Evolutionary conservation across 2,113 vertebrate genomes (phyloP), one percentile per base, ranked within the genome.

Genomic region (Chaetodon trifascialis): DNA sequence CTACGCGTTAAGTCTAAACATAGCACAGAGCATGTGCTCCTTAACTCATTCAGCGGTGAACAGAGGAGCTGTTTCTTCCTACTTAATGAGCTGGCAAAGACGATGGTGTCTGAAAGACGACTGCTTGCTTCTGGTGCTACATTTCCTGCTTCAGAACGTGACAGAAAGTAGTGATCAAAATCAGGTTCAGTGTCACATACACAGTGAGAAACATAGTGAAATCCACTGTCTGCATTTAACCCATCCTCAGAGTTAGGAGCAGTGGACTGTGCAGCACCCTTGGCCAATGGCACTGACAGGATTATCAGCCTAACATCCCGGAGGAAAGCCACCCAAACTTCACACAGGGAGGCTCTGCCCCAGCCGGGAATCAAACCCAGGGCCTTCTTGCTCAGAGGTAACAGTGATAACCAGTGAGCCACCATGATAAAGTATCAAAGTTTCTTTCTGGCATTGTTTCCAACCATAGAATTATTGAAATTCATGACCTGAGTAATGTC

Each of bases 51-150:
- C 54, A 49, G 69, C 3, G 25, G 49, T 21, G 56, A 84, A 65
- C 44, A 60, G 38, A 68, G 62, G 76, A 69, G 59, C 51, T 46
- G 60, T 11, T 38, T 54, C n/a, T 76, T 38, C 42, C 52, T 16
- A 54, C 64, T 73, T 86, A 86, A 85, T 77, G 65, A 75, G 59
- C 42, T 80, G 66, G 60, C 54, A 63, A 76, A 75, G 70, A 79
- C 55, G 40, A 51, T 21, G 63, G 47, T 5, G 75, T 36, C 17
- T 68, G 8, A 69, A 44, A 44, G 17, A 82, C 9, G n/a, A 30
- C 49, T 71, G 16, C 56, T 70, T 38, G 14, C 59, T 76, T 36
- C 47, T 17, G 66, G n/a, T 60, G 44, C 30, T 64, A 34, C 2
- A 34, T 63, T 68, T 65, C n/a, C 21, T 63, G 65, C 1, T 51